Conservation (phyloP, 2,797 vertebrate genomes). For the Cryptoblepharus egeriae region DNA sequence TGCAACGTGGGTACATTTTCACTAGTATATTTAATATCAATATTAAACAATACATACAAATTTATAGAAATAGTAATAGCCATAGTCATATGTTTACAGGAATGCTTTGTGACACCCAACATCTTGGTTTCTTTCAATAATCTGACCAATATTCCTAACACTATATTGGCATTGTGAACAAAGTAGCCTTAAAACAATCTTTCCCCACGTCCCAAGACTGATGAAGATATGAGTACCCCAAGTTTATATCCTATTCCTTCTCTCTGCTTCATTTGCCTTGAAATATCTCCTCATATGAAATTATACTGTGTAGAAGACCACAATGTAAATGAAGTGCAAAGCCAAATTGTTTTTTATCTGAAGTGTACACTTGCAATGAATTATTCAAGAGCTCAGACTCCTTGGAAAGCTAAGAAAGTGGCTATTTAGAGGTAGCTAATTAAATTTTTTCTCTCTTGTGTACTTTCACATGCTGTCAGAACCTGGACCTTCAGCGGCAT, state of each 20-base stretch:
- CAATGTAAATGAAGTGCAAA: conserved; percentile 10
- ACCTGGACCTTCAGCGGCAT: not conserved
- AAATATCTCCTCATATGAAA: not conserved
- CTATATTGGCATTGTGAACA: not conserved
- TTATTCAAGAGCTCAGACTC: conserved; percentile 18
- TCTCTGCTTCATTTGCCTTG: not conserved
- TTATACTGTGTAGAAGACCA: not conserved
- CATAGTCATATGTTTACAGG: not conserved
- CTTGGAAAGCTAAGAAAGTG: not conserved
- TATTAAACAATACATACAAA: no score
- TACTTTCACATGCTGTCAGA: not conserved
- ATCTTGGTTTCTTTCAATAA: not conserved
- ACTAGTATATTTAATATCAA: no score
- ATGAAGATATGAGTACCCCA: not conserved
- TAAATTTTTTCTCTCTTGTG: not conserved
- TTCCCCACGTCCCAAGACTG: not conserved
- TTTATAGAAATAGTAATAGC: not conserved
- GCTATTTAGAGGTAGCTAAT: not conserved
- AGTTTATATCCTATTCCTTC: not conserved
- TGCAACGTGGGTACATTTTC: no score
- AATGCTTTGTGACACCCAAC: not conserved
- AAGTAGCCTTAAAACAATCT: not conserved
- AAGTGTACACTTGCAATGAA: conserved; percentile 2
- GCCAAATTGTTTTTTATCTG: conserved; percentile 15
- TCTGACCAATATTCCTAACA: not conserved